Evolutionary conservation across 2,797 vertebrate species (phyloP), one percentile per base, ranked within the genome.

Genomic region (Pseudochirops corinnae): DNA sequence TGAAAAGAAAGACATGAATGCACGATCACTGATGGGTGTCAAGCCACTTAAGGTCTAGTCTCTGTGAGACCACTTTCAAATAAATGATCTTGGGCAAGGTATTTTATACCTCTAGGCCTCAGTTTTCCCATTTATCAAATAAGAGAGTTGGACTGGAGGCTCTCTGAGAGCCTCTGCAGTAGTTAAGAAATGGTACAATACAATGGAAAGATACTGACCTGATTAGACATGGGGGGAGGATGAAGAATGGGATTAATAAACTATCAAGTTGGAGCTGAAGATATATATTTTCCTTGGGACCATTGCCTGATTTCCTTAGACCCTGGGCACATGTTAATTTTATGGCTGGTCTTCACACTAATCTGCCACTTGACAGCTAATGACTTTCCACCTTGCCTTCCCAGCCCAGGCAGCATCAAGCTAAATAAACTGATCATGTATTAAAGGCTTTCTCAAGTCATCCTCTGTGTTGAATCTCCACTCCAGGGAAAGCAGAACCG

Each of bases 331-430:
- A 87, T 46, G 39, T 87, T 87, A 46, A 46, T 5, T 5, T 1
- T 0, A 0, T 5, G 87, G 52, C 39, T 4, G 28, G 55, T 56
- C 5, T 39, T 33, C 39, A 87, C 74, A 87, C 74, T 14, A 5
- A 0, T 21, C 1, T 31, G 53, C 92, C n/a, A 0, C 1, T 46
- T 55, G 2, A 0, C 5, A 5, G 29, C 7, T 60, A 13, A 18
- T 7, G 28, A 33, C 92, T 58, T 13, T 50, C 0, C 2, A 39
- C 58, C 90, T 92, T 12, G 33, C 55, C 16, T 46, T 74, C 52
- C 52, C 12, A 0, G 57, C 29, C 7, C 2, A 0, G 31, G 33
- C 1, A 29, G 67, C 12, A 13, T 24, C 53, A 24, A 91, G 29
- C 90, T 39, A 87, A 28, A 14, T 33, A 57, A 16, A 74, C 55